A percentile compares a stretch with the other conserved stretches of the same genome.
Conservation (phyloP, 2,797 vertebrate species). For the Onychomys leucogaster region DNA sequence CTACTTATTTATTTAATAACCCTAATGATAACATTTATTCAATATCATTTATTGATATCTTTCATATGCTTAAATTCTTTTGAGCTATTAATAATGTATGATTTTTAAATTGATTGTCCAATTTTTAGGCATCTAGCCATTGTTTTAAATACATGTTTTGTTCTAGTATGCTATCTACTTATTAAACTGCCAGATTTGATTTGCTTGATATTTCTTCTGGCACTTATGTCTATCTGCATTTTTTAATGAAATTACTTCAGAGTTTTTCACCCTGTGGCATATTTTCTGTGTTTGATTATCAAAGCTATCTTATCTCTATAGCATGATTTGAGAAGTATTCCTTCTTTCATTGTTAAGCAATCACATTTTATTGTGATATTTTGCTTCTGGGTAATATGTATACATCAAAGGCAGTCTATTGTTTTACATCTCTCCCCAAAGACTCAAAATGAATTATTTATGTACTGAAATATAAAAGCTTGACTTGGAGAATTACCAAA, state of each 20-base stretch:
- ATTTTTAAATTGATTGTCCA: slow-evolving; percentile 38
- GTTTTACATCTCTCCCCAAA: not conserved
- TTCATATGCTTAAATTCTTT: slow-evolving; percentile 1
- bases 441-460: slow-evolving; percentile 26
- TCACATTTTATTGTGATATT: not conserved
- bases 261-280: slow-evolving; percentile 1
- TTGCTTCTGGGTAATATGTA: not conserved
- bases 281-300: slow-evolving; percentile 36
- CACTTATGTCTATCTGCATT: not conserved
- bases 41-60: not conserved
- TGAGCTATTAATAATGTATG: not conserved
- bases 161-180: not conserved
- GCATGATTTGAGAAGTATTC: not conserved
- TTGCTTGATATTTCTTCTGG: slow-evolving; percentile 40
- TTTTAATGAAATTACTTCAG: slow-evolving; percentile 43
- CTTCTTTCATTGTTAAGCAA: slow-evolving; percentile 3
- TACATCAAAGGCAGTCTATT: not conserved
- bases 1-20: not conserved
- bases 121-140: not conserved
- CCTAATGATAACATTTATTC: not conserved
- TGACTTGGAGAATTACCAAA: not conserved
- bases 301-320: slow-evolving; percentile 40
- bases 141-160: slow-evolving; percentile 18
- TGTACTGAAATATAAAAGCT: slow-evolving; percentile 7
- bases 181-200: slow-evolving; percentile 23